Percentiles rank a stretch among this genome's conserved stretches.
phyloP scores from a whole-genome alignment of 2,797 vertebrate species.

The Chanos chanos region DNA sequence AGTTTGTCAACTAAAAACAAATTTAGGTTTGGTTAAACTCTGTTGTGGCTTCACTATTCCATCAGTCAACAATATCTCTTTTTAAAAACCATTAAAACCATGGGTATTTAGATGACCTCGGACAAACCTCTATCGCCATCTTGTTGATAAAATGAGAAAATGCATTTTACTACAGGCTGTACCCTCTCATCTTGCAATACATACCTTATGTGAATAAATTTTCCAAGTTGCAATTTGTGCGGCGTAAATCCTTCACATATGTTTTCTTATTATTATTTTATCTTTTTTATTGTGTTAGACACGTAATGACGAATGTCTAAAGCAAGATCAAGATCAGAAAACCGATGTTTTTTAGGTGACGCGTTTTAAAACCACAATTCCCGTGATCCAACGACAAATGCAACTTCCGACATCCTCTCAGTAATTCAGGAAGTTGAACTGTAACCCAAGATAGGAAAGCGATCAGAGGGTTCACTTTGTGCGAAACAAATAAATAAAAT shows the following conservation, averaged over 20 bases:
- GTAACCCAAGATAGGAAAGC: slow-evolving; percentile 21
- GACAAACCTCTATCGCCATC: slow-evolving; percentile 28
- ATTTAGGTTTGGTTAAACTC: neutral
- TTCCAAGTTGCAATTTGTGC: too few species aligned
- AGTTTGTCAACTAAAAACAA: neutral
- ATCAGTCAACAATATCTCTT: too few species aligned
- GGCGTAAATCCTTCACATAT: too few species aligned
- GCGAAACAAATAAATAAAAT: slow-evolving; percentile 69
- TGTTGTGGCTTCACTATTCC: too few species aligned
- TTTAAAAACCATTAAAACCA: too few species aligned
- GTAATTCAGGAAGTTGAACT: slow-evolving; percentile 21
- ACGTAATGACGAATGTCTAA: too few species aligned
- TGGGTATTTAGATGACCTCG: neutral
- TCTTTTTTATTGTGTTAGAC: too few species aligned
- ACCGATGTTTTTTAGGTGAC: too few species aligned
- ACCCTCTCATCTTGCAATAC: too few species aligned
- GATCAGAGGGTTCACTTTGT: slow-evolving; percentile 47
- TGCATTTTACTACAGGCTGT: neutral
- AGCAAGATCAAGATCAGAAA: too few species aligned
- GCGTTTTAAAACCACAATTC: slow-evolving; percentile 46
- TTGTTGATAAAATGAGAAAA: slow-evolving; percentile 16
- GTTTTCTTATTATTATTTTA: too few species aligned
- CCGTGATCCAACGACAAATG: slow-evolving; percentile 18
- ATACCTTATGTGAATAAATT: too few species aligned
- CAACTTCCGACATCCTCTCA: slow-evolving; percentile 12